phyloP scores from a whole-genome alignment of 2,797 vertebrate genomes.

The Liasis olivaceus region DNA sequence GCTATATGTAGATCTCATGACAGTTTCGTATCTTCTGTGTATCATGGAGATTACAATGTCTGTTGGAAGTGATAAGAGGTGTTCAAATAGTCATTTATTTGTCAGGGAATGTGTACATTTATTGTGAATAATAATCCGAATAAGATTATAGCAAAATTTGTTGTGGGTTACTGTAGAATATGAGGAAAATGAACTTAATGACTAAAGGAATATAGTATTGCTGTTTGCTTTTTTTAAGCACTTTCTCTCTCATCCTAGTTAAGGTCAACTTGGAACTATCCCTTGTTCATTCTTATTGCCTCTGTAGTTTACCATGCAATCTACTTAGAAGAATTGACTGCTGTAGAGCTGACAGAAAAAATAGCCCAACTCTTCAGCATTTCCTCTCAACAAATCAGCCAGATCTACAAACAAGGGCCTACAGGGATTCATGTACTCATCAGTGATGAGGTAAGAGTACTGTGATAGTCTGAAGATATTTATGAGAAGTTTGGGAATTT shows the following conservation, averaged over 20 bases:
- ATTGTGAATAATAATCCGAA: background rate
- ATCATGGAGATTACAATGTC: background rate
- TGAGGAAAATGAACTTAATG: background rate
- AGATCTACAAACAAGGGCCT: slow-evolving; percentile 96
- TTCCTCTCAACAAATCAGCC: slow-evolving; percentile 91
- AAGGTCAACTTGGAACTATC: background rate
- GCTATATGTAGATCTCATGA: background rate
- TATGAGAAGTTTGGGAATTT: background rate
- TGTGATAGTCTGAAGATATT: background rate
- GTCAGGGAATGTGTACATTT: background rate
- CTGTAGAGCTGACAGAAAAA: slow-evolving; percentile 89
- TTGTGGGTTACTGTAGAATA: background rate
- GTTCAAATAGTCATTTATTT: background rate
- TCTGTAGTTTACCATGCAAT: slow-evolving; percentile 94
- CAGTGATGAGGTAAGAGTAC: slow-evolving; percentile 88
- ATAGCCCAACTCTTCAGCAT: slow-evolving; percentile 96
- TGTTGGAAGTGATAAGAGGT: background rate
- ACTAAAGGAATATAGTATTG: background rate
- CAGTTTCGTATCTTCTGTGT: background rate
- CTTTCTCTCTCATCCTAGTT: background rate
- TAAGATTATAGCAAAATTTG: background rate
- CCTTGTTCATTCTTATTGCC: background rate
- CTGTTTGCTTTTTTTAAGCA: background rate
- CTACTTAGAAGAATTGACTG: slow-evolving; percentile 92
- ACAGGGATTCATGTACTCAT: slow-evolving; percentile 95